These are phyloP conservation scores for Psammodynastes pulverulentus DNA, from an alignment of 2,113 vertebrate species.

Conservation along the genomic window DNA sequence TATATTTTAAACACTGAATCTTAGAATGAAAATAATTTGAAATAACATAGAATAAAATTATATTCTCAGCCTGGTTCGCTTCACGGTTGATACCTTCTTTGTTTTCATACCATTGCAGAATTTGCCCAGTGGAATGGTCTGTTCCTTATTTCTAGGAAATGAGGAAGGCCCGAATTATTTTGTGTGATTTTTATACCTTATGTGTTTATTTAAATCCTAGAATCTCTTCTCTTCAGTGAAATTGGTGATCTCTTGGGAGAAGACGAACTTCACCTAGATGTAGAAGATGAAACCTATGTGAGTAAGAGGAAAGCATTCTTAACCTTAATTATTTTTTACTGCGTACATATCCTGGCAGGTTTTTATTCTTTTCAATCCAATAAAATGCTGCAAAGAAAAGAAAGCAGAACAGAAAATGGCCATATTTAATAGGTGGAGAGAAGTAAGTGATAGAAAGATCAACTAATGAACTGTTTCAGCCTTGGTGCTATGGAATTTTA, in stretches of 20 bases:
- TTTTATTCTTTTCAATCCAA: not conserved
- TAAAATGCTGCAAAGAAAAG: not conserved
- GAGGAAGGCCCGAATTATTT: not conserved
- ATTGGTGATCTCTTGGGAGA: constrained; percentile 77
- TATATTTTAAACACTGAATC: not conserved
- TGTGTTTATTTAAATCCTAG: constrained; percentile 59
- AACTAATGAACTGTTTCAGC: not conserved
- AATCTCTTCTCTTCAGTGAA: constrained; percentile 85
- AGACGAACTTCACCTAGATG: constrained; percentile 70
- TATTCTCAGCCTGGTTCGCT: not conserved
- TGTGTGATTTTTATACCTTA: not conserved
- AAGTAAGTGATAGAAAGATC: not conserved
- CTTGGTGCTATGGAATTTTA: not conserved
- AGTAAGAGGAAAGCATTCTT: constrained; percentile 55
- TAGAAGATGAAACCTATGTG: constrained; percentile 72
- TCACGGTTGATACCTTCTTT: no score
- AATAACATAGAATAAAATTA: not conserved
- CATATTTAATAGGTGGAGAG: not conserved
- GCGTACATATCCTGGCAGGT: not conserved
- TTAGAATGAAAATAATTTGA: not conserved
- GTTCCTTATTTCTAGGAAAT: not conserved
- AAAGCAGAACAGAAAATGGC: not conserved
- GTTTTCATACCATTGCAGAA: not conserved
- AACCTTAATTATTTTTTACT: not conserved
- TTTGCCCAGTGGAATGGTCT: not conserved